These are phyloP conservation scores for Gortyna flavago DNA, from an alignment of 2,888 invertebrate species.

Conservation along the genomic window DNA sequence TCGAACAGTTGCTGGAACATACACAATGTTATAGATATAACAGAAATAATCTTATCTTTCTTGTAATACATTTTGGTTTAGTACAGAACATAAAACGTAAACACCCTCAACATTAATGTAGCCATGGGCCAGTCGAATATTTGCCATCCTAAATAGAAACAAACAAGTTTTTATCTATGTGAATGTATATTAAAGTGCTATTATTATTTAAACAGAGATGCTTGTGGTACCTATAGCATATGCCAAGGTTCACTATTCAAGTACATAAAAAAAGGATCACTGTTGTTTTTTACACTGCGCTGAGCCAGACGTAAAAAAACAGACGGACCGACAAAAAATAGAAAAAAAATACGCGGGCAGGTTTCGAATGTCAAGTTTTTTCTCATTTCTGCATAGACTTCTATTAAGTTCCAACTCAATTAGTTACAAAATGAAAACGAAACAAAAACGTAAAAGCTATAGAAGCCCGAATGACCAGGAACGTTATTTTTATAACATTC, in stretches of 20 bases:
- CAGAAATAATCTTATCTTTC: constrained; percentile 12
- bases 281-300: constrained; percentile 84
- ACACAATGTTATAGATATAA: constrained; percentile 17
- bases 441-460: constrained; percentile 55
- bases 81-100: not conserved
- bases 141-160: constrained; percentile 38
- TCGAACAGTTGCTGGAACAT: constrained; percentile 86
- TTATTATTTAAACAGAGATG: constrained; percentile 57
- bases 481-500: constrained; percentile 85
- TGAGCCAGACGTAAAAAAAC: constrained; percentile 89
- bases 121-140: constrained; percentile 8
- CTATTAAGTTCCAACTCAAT: constrained; percentile 57
- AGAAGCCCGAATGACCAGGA: constrained; percentile 64
- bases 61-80: constrained; percentile 14
- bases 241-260: constrained; percentile 79
- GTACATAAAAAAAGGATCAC: constrained; percentile 77
- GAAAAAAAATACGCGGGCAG: constrained; percentile 89
- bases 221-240: constrained; percentile 65
- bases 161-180: constrained; percentile 43
- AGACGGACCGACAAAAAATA: constrained; percentile 78
- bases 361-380: constrained; percentile 86
- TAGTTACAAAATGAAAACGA: constrained; percentile 53
- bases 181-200: constrained; percentile 42
- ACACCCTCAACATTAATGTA: constrained; percentile 16
- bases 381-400: constrained; percentile 71